Evolutionary conservation across 1,140 invertebrate species (phyloP), one percentile per base, ranked within the genome.

Genomic region (Mizuhopecten yessoensis): DNA sequence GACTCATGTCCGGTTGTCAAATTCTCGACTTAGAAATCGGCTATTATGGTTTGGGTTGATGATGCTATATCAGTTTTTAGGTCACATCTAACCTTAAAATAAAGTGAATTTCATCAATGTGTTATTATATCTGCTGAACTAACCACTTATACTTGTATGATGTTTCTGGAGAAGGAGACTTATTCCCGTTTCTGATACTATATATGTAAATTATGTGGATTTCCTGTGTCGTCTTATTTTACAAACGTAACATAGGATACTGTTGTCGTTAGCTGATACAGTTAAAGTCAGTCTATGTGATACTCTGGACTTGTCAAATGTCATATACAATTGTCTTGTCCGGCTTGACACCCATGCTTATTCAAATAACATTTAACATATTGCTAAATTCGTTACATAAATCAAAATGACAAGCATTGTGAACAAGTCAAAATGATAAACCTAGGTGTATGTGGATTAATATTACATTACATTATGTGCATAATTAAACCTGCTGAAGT

Each of bases 331-430:
- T 75, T 29, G 57, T 75, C 1, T n/a, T 75, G 57, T 29, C 23
- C n/a, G 23, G 9, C 5, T 75, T 75, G 57, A n/a, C 57, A 75
- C n/a, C 57, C 57, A n/a, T 75, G 57, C 57, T 5, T 75, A 75
- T 75, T 75, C 57, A 75, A n/a, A 75, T 75, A 2, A 75, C 1
- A 3, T n/a, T 75, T 75, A 75, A 75, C 57, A 75, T 75, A 75
- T 75, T 75, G 29, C 57, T 75, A 29, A 75, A 75, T 75, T 75
- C 17, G 29, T 75, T n/a, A n/a, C 17, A 75, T 75, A 75, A 75
- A 75, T n/a, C 57, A 75, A 75, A n/a, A 75, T 75, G 57, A 75
- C 57, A 75, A n/a, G 57, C 11, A 75, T 75, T 75, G 5, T 75
- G n/a, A 75, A 17, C 57, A 29, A 75, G 57, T 75, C 57, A 75